Evolutionary conservation across 2,888 invertebrate species (phyloP).

Genomic region (Pegoplata infirma): DNA sequence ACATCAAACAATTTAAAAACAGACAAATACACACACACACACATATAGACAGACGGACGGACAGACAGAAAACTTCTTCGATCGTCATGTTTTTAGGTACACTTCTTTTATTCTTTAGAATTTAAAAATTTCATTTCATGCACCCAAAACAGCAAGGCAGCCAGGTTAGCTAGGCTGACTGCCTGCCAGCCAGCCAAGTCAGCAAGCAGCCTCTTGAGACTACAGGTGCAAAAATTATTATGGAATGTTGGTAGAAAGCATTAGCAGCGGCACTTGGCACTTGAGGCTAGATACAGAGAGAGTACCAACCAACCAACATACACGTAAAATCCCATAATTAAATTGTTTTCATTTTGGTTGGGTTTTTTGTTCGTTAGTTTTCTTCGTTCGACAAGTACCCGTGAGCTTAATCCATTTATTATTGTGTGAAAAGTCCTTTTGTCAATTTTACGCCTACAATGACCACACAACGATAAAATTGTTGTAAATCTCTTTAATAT

Average conservation of each 20-base stretch:
- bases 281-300: not conserved
- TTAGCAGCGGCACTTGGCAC: conserved; percentile 18
- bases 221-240: conserved; percentile 60
- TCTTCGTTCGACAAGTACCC: conserved; percentile 7
- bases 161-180: too few species aligned
- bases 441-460: conserved; percentile 63
- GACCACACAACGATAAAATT: conserved; percentile 20
- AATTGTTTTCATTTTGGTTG: conserved; percentile 31
- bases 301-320: too few species aligned
- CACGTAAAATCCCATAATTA: conserved; percentile 47
- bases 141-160: too few species aligned
- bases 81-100: not conserved
- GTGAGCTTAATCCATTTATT: conserved; percentile 64
- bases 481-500: not conserved
- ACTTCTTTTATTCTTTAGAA: not conserved
- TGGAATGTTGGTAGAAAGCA: conserved; percentile 15
- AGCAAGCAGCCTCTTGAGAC: conserved; percentile 51
- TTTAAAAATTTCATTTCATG: conserved; percentile 22
- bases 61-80: not conserved
- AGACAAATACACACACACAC: too few species aligned
- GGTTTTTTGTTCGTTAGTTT: too few species aligned
- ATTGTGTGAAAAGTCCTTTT: conserved; percentile 74
- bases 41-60: too few species aligned
- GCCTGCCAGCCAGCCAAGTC: too few species aligned
- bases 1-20: conserved; percentile 21